Evolutionary conservation across 2,888 invertebrate genomes (phyloP).

Genomic region (Yponomeuta plumbellus): DNA sequence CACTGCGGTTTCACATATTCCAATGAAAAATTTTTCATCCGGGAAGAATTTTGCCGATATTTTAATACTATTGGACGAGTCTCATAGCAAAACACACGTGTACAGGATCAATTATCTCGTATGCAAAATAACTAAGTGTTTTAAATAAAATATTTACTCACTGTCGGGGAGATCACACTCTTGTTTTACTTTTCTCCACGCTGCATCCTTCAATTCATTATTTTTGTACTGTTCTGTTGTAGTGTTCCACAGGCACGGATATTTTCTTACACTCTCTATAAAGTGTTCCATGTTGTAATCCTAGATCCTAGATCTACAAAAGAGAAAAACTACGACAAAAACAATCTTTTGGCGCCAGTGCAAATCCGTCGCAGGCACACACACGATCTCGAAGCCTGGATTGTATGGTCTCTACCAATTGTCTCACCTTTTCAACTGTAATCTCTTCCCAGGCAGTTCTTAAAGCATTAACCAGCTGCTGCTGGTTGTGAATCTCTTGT

Average conservation of each 20-base stretch:
- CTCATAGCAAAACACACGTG: slow-evolving; percentile 15
- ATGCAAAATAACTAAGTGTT: slow-evolving; percentile 14
- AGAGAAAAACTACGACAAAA: slow-evolving; percentile 12
- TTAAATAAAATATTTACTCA: slow-evolving; percentile 15
- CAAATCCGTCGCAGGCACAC: slow-evolving; percentile 15
- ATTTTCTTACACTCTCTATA: slow-evolving; percentile 15
- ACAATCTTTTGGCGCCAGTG: slow-evolving; percentile 14
- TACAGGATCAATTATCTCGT: slow-evolving; percentile 16
- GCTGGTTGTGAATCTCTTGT: too few relatives aligned
- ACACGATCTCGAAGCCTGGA: not conserved
- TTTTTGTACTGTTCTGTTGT: slow-evolving; percentile 14
- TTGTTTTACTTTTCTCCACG: slow-evolving; percentile 13
- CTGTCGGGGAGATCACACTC: slow-evolving; percentile 14
- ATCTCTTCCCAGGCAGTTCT: too few relatives aligned
- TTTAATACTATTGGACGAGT: slow-evolving; percentile 13
- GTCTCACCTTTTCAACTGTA: too few relatives aligned
- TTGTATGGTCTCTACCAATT: too few relatives aligned
- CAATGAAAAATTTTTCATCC: slow-evolving; percentile 18
- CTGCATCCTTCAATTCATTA: slow-evolving; percentile 15
- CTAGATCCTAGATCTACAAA: slow-evolving; percentile 7
- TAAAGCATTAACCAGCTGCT: too few relatives aligned
- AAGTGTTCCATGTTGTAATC: slow-evolving; percentile 16
- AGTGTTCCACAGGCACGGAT: slow-evolving; percentile 13
- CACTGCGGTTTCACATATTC: slow-evolving; percentile 18
- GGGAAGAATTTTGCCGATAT: slow-evolving; percentile 16